These are phyloP conservation scores for Tubiluchus corallicola DNA, from an alignment of 2,888 invertebrate species.

Conservation along the genomic window DNA sequence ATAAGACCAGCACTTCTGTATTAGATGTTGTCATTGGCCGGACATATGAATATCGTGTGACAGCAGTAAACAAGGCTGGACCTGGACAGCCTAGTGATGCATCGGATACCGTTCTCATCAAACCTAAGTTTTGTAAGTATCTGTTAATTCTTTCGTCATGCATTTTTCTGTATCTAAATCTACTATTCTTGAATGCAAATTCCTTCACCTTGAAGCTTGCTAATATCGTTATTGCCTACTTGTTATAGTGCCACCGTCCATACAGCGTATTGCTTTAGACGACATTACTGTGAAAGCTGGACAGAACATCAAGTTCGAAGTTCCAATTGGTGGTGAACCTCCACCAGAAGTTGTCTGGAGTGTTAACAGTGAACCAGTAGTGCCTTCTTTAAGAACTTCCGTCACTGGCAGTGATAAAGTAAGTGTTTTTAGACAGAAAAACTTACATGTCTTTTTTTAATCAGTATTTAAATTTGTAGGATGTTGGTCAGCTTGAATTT, in stretches of 20 bases:
- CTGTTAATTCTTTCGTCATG: not conserved
- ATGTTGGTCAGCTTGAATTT: too few species aligned
- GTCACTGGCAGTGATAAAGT: not conserved
- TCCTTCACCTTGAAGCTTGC: too few species aligned
- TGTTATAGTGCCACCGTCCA: constrained; percentile 23
- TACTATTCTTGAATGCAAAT: not conserved
- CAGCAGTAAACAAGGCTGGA: constrained; percentile 26
- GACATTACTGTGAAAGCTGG: constrained; percentile 25
- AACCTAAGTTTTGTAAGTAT: constrained; percentile 20
- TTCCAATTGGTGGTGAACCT: constrained; percentile 25
- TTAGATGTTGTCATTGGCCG: constrained; percentile 25
- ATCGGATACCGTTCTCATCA: constrained; percentile 20
- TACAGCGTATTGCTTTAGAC: constrained; percentile 29
- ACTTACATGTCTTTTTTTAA: too few species aligned
- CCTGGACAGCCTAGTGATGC: constrained; percentile 24
- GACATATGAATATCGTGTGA: constrained; percentile 24
- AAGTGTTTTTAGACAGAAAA: too few species aligned
- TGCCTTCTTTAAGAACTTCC: constrained; percentile 22
- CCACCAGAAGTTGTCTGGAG: constrained; percentile 23
- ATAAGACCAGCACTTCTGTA: constrained; percentile 22
- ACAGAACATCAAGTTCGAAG: constrained; percentile 22
- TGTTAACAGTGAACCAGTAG: constrained; percentile 18
- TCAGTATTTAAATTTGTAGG: too few species aligned
- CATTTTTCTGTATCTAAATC: not conserved
- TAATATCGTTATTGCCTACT: too few species aligned